phyloP scores from a whole-genome alignment of 2,888 invertebrate genomes.

The Chrysina gloriosa region DNA sequence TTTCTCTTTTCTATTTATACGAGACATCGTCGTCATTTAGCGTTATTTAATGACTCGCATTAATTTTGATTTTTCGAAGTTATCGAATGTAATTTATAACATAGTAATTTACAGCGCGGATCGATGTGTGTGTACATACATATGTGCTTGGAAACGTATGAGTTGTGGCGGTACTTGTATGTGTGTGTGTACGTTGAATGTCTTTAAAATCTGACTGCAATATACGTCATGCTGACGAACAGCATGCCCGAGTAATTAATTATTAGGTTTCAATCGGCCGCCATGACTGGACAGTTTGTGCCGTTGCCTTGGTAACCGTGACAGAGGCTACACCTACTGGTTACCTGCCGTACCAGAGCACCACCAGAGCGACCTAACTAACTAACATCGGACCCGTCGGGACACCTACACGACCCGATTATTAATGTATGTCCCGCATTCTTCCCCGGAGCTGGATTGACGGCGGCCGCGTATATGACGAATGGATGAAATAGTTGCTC shows the following conservation, averaged over 20 bases:
- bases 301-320: constrained; percentile 60
- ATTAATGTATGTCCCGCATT: constrained; percentile 50
- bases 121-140: background rate
- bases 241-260: constrained; percentile 61
- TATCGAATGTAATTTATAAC: constrained; percentile 34
- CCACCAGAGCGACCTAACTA: constrained; percentile 32
- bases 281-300: constrained; percentile 59
- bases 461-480: constrained; percentile 44
- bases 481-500: constrained; percentile 48
- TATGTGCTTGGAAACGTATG: constrained; percentile 12
- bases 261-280: constrained; percentile 63
- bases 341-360: constrained; percentile 56
- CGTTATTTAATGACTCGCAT: constrained; percentile 23
- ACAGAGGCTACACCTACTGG: constrained; percentile 60
- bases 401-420: constrained; percentile 53
- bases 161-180: background rate
- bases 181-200: constrained; percentile 33
- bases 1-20: constrained; percentile 15
- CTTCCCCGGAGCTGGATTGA: background rate
- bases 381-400: constrained; percentile 43
- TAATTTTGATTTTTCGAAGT: constrained; percentile 39
- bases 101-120: constrained; percentile 27
- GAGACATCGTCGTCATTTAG: constrained; percentile 1
- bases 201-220: constrained; percentile 50
- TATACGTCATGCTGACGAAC: constrained; percentile 56